These are phyloP conservation scores for Babyrousa celebensis DNA, from an alignment of 2,797 vertebrate genomes.

Conservation along the genomic window DNA sequence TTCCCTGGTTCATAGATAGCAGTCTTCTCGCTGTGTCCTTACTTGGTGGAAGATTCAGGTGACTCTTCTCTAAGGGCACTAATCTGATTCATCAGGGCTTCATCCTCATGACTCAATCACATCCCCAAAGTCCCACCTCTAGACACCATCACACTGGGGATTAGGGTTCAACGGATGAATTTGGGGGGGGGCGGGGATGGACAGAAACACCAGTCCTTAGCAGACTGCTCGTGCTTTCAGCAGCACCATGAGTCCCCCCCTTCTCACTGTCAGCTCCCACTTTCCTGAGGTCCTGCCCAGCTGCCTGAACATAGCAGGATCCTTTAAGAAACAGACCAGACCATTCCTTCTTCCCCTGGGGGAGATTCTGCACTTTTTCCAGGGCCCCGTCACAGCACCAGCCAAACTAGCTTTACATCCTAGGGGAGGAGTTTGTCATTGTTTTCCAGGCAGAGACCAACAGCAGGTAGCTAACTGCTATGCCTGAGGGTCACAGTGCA, in stretches of 20 bases:
- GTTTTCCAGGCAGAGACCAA: not conserved
- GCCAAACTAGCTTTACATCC: fast-evolving
- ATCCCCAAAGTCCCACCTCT: not conserved
- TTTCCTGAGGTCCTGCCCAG: not conserved
- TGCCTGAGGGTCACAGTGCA: not conserved
- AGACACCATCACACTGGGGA: not conserved
- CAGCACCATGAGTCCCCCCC: not conserved
- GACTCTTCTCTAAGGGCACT: not conserved
- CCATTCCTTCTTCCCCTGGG: not conserved
- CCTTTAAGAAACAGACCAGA: not conserved
- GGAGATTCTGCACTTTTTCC: not conserved
- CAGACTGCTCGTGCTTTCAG: not conserved
- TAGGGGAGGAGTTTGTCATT: not conserved
- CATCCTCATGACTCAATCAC: not conserved
- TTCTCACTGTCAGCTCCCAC: not conserved
- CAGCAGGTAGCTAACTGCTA: not conserved
- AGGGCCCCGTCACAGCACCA: fast-evolving
- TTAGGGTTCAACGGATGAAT: not conserved
- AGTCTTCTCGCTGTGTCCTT: not conserved
- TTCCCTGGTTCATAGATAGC: not conserved
- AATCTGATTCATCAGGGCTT: not conserved
- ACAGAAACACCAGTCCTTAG: not conserved
- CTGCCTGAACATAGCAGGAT: not conserved
- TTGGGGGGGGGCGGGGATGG: too few relatives aligned
- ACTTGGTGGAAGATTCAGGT: not conserved